phyloP scores from a whole-genome alignment of 2,797 vertebrate genomes.

The Vipera latastei region DNA sequence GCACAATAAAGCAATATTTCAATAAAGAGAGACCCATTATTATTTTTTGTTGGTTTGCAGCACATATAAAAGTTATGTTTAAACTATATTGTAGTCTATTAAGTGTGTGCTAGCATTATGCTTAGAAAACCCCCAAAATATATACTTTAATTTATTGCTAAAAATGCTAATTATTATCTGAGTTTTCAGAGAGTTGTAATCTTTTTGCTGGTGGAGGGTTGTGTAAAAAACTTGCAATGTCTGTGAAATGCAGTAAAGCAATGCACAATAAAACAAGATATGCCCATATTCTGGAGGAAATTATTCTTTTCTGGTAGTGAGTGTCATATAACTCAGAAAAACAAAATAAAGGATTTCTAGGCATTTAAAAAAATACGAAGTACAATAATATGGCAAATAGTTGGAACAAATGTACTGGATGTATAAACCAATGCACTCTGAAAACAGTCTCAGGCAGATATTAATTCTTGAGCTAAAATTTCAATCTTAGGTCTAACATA shows the following conservation, averaged over 20 bases:
- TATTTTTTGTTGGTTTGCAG: background rate
- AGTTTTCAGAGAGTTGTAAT: background rate
- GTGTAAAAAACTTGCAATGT: background rate
- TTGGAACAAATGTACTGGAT: background rate
- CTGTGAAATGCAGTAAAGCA: background rate
- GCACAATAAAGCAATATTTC: background rate
- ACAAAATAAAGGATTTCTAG: background rate
- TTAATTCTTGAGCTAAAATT: background rate
- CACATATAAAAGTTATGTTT: background rate
- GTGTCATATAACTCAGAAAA: background rate
- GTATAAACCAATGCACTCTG: background rate
- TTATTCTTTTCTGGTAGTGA: background rate
- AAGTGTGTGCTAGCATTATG: background rate
- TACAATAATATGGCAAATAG: background rate
- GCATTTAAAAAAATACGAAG: background rate
- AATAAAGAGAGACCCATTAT: background rate
- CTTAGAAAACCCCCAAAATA: background rate
- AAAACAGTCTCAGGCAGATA: background rate
- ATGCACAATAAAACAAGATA: background rate
- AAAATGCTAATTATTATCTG: background rate
- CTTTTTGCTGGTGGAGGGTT: background rate
- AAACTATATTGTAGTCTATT: background rate
- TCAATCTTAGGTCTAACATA: background rate
- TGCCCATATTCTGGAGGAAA: background rate
- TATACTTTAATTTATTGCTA: background rate